Evolutionary conservation across 1,140 invertebrate genomes (phyloP).

Genomic region (Lutraria rhynchaena): DNA sequence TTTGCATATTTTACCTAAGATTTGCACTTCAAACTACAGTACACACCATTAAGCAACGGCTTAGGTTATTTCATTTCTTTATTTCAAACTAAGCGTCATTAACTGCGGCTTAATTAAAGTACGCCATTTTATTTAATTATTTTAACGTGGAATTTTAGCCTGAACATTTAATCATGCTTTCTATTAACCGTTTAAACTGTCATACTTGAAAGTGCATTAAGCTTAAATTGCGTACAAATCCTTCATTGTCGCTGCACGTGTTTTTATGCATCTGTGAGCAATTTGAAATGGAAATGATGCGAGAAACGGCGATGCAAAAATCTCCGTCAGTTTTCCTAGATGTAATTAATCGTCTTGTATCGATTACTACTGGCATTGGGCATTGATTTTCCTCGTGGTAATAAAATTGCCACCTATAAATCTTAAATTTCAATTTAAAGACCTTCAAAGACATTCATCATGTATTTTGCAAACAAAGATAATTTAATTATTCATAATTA

Average conservation of each 20-base stretch:
- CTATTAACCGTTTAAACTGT: too few species aligned
- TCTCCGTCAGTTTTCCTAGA: background rate
- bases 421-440: slow-evolving; percentile 57
- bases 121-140: too few species aligned
- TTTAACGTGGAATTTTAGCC: background rate
- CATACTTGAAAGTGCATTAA: too few species aligned
- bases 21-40: too few species aligned
- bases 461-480: slow-evolving; percentile 55
- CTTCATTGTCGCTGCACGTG: background rate
- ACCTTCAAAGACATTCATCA: slow-evolving; percentile 42
- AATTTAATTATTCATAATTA: slow-evolving; percentile 57
- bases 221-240: too few species aligned
- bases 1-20: too few species aligned
- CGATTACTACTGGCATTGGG: slow-evolving; percentile 1
- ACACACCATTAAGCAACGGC: too few species aligned
- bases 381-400: slow-evolving; percentile 40
- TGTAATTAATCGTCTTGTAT: slow-evolving; percentile 22
- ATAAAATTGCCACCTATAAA: slow-evolving; percentile 45
- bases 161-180: too few species aligned
- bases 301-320: background rate
- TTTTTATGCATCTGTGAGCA: slow-evolving; percentile 17
- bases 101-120: too few species aligned
- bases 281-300: background rate
- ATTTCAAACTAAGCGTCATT: too few species aligned
- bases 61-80: too few species aligned